phyloP scores from a whole-genome alignment of 2,113 vertebrate genomes.

The Apus apus region DNA sequence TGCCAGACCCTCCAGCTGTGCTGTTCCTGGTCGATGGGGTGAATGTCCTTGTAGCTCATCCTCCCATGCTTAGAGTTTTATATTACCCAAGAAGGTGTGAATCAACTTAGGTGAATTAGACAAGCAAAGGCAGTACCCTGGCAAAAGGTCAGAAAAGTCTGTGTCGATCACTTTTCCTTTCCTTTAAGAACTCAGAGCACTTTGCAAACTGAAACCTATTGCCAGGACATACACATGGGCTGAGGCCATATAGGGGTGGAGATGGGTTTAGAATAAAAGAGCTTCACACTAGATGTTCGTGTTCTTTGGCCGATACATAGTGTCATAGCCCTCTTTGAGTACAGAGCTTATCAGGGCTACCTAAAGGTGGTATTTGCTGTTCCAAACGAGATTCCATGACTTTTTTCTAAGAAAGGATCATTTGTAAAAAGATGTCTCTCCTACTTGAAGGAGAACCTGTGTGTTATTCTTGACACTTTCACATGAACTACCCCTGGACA shows the following conservation, averaged over 20 bases:
- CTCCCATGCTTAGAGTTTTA: neutral
- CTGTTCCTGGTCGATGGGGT: neutral
- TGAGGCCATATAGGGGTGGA: neutral
- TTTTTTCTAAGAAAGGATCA: neutral
- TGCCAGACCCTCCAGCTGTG: neutral
- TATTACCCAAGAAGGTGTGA: neutral
- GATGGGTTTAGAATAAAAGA: neutral
- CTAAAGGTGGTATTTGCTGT: neutral
- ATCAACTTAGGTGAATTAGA: neutral
- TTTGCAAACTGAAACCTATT: neutral
- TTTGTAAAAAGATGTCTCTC: neutral
- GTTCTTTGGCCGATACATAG: neutral
- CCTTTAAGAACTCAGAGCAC: neutral
- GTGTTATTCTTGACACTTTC: neutral
- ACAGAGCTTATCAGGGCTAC: neutral
- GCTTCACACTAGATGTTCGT: neutral
- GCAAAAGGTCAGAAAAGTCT: neutral
- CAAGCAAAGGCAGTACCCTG: accelerated
- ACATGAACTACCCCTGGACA: accelerated
- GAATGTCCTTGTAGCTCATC: neutral
- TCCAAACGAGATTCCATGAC: neutral
- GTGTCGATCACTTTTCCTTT: neutral
- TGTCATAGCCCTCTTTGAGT: neutral
- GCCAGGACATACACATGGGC: neutral
- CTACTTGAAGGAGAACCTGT: neutral